These are phyloP conservation scores for Petrocephalus microphthalmus DNA, from an alignment of 2,113 vertebrate species.

Conservation along the genomic window DNA sequence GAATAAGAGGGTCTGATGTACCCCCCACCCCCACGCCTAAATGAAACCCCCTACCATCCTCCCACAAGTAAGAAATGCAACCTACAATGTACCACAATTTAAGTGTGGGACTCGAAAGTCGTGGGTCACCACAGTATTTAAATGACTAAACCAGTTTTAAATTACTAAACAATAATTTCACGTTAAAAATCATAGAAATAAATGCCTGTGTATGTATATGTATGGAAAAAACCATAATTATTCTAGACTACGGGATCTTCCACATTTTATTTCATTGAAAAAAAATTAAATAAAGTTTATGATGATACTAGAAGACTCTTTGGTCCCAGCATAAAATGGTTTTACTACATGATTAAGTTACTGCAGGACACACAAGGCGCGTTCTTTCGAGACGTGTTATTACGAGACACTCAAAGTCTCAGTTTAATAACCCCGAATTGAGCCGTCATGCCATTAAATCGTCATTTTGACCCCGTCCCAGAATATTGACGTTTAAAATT, in stretches of 20 bases:
- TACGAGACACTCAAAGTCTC: neutral
- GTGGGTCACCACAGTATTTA: neutral
- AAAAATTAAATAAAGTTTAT: neutral
- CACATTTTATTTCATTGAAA: neutral
- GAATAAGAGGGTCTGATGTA: slow-evolving; percentile 27
- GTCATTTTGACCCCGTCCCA: neutral
- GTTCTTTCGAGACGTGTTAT: neutral
- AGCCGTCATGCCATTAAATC: neutral
- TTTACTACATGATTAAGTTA: neutral
- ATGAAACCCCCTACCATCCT: slow-evolving; percentile 26
- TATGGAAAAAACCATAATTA: neutral
- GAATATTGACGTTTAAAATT: neutral
- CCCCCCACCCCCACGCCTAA: slow-evolving; percentile 27
- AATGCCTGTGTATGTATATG: neutral
- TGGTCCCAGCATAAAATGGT: neutral
- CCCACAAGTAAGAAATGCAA: slow-evolving; percentile 25
- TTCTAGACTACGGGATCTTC: neutral
- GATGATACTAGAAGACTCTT: neutral
- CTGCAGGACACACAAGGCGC: neutral
- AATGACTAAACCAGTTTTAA: neutral
- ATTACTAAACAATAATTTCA: neutral
- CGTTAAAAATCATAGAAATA: neutral
- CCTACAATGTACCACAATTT: slow-evolving; percentile 2
- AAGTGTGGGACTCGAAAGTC: neutral
- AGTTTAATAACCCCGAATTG: neutral